Evolutionary conservation across 2,113 vertebrate species (phyloP), one percentile per base, ranked within the genome.

Genomic region (Regulus satrapa): DNA sequence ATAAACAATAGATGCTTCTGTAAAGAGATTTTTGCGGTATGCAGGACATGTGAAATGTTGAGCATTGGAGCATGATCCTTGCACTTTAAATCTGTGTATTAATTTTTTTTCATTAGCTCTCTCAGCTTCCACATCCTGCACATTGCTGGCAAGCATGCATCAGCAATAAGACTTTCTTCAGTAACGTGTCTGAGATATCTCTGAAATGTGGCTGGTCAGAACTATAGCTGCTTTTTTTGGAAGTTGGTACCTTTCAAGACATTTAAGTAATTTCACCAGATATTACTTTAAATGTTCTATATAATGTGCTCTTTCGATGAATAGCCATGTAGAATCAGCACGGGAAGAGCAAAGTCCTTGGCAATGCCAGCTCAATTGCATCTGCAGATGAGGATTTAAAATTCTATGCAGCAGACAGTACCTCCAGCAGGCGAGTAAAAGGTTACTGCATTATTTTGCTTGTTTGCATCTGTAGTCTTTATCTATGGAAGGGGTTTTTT

Each of bases 321-420:
- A 94, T 91, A 97, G 95, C 94, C 15, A 34, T 96, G 89, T 97
- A 97, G 95, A 97, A 97, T 96, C 97, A 85, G 96, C 96, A 94
- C 63, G 85, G 96, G 95, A 97, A 96, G 96, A 97, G 97, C 96
- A 95, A 97, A 97, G 95, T 97, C 97, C 97, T 97, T 98, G 96
- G 97, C 98, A 98, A 84, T 97, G 95, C 90, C 96, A 97, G 96
- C 97, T 97, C 97, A 98, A 85, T 98, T 98, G 97, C 96, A 97
- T 97, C 98, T 98, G 97, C 98, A 98, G 98, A 98, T 97, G 97
- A 98, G 98, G 97, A 97, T 98, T 98, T 98, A 97, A 97, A 98
- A 98, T 98, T 98, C 98, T 96, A 2, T 98, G 97, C 98, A 98
- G 98, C 98, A 98, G 97, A 97, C 97, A 98, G 97, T 98, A 98